Evolutionary conservation across 2,888 invertebrate genomes (phyloP).

Genomic region (Brenthis daphne): DNA sequence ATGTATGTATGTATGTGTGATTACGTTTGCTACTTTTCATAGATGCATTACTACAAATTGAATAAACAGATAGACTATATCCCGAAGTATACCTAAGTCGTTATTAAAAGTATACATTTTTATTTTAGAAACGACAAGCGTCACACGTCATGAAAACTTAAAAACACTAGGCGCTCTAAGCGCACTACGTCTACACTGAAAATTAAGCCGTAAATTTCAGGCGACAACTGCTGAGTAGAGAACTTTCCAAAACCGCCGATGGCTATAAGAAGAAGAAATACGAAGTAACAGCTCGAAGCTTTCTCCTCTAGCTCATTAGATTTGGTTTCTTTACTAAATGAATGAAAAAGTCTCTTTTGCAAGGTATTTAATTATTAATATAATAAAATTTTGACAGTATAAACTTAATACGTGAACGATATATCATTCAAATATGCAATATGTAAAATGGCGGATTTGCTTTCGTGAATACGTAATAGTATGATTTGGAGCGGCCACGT

Average conservation of each 20-base stretch:
- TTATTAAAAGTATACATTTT: background rate
- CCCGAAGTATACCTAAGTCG: too few species aligned
- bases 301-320: conserved; percentile 64
- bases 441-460: conserved; percentile 43
- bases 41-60: too few species aligned
- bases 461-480: conserved; percentile 55
- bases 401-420: background rate
- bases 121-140: background rate
- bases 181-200: conserved; percentile 66
- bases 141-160: conserved; percentile 58
- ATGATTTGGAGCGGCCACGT: conserved; percentile 52
- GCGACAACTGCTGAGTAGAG: conserved; percentile 77
- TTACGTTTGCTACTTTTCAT: too few species aligned
- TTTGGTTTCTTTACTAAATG: conserved; percentile 45
- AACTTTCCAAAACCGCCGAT: conserved; percentile 77
- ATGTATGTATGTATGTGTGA: too few species aligned
- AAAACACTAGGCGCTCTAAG: conserved; percentile 70
- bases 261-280: conserved; percentile 58
- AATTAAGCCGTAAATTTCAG: conserved; percentile 80
- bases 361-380: too few species aligned
- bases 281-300: conserved; percentile 53
- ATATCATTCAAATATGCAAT: conserved; percentile 43
- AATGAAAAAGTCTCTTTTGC: conserved; percentile 6
- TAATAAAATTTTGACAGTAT: background rate
- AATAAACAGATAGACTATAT: too few species aligned